Evolutionary conservation across 2,888 invertebrate genomes (phyloP).

Genomic region (Erebia ligea): DNA sequence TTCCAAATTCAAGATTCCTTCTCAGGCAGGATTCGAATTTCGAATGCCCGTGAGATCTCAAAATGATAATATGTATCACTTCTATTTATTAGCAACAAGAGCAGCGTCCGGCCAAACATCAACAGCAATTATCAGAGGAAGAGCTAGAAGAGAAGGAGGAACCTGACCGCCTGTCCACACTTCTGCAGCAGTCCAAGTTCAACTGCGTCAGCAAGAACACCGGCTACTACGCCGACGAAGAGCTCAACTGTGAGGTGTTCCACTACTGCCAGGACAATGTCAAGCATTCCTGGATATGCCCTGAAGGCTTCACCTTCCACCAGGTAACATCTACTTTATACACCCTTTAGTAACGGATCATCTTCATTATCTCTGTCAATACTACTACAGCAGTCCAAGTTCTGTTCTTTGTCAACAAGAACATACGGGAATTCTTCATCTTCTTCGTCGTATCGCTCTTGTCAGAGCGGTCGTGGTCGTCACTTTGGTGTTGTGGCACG

Average conservation of each 20-base stretch:
- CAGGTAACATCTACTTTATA: constrained; percentile 79
- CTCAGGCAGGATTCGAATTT: no score
- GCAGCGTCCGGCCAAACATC: constrained; percentile 61
- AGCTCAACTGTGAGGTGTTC: constrained; percentile 94
- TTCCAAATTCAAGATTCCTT: no score
- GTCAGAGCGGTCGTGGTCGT: no score
- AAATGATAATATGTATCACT: no score
- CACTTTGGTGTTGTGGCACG: no score
- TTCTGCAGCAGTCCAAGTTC: constrained; percentile 93
- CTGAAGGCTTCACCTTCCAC: constrained; percentile 94
- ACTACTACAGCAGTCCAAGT: no score
- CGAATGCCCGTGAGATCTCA: no score
- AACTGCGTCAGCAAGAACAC: constrained; percentile 90
- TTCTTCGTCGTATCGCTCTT: no score
- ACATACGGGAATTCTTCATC: no score
- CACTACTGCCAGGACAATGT: constrained; percentile 96
- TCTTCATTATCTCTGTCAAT: no score
- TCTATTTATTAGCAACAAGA: constrained; percentile 54
- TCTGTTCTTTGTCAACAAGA: no score
- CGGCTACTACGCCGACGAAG: constrained; percentile 96
- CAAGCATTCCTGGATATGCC: constrained; percentile 96
- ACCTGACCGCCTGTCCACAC: constrained; percentile 90
- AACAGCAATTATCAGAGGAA: constrained; percentile 60
- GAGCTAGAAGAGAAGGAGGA: constrained; percentile 90
- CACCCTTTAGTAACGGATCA: neutral